Evolutionary conservation across 2,113 vertebrate genomes (phyloP).

Genomic region (Colossoma macropomum): DNA sequence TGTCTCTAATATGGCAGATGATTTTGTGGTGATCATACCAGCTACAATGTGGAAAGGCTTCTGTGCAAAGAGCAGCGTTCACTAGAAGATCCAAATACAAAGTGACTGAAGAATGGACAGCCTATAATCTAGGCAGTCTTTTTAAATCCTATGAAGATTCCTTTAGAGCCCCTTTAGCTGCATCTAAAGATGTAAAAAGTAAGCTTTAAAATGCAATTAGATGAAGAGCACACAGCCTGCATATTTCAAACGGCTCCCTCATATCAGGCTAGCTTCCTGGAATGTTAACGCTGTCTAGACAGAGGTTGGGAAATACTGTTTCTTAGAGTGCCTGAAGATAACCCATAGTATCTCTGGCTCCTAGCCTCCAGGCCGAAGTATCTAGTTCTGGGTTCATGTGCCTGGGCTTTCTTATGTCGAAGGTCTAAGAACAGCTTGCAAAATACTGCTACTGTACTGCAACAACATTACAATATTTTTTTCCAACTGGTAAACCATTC

Average conservation of each 20-base stretch:
- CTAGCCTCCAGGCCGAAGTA: slow-evolving; percentile 6
- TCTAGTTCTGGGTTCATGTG: slow-evolving; percentile 36
- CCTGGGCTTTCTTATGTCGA: slow-evolving; percentile 14
- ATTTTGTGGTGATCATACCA: background rate
- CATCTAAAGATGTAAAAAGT: background rate
- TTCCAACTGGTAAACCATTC: background rate
- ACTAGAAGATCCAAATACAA: background rate
- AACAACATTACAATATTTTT: too few relatives aligned
- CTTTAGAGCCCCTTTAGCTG: slow-evolving; percentile 49
- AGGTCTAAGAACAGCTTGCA: background rate
- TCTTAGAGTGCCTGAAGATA: slow-evolving; percentile 20
- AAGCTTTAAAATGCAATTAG: slow-evolving; percentile 13
- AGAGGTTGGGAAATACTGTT: slow-evolving; percentile 36
- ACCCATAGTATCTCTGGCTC: slow-evolving; percentile 16
- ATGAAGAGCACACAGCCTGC: background rate
- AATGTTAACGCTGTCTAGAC: slow-evolving; percentile 48
- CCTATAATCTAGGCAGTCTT: background rate
- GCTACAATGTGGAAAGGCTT: background rate
- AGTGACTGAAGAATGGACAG: background rate
- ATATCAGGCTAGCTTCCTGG: slow-evolving; percentile 23
- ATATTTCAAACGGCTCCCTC: slow-evolving; percentile 29
- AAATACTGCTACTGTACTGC: background rate
- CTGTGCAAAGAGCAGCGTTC: background rate
- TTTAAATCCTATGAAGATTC: background rate
- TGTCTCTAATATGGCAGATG: slow-evolving; percentile 1